Evolutionary conservation across 2,888 invertebrate genomes (phyloP).

Genomic region (Cantharis lateralis): DNA sequence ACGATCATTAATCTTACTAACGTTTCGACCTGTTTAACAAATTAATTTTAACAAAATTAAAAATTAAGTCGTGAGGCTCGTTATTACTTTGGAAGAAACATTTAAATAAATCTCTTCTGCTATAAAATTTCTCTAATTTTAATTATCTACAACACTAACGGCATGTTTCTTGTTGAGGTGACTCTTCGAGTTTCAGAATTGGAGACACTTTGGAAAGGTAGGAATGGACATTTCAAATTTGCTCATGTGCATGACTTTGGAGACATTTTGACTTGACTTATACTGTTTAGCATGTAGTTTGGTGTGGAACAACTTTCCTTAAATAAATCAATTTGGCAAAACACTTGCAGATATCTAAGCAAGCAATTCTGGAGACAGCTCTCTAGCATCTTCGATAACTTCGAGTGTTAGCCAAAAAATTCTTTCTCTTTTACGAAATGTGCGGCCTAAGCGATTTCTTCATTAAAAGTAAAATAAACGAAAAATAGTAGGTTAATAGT

Average conservation of each 20-base stretch:
- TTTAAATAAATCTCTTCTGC: background rate
- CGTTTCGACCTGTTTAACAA: background rate
- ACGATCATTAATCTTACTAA: slow-evolving; percentile 21
- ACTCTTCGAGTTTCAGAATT: background rate
- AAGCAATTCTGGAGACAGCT: background rate
- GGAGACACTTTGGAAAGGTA: background rate
- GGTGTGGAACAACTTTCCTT: background rate
- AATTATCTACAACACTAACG: background rate
- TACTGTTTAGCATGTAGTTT: background rate
- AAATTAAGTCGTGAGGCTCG: background rate
- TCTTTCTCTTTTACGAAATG: background rate
- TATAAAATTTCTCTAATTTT: background rate
- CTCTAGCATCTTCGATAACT: background rate
- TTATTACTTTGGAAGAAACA: background rate
- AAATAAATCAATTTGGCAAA: background rate
- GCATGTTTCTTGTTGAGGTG: slow-evolving; percentile 2
- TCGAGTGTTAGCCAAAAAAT: background rate
- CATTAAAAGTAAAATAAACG: too few species aligned
- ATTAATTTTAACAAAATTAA: background rate
- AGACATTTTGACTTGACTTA: background rate
- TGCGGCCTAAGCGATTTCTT: background rate
- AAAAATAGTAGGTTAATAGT: background rate
- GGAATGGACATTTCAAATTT: background rate
- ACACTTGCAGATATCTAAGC: background rate
- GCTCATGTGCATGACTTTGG: background rate